phyloP scores from a whole-genome alignment of 2,113 vertebrate genomes.

The Rhynchopsitta pachyrhyncha region DNA sequence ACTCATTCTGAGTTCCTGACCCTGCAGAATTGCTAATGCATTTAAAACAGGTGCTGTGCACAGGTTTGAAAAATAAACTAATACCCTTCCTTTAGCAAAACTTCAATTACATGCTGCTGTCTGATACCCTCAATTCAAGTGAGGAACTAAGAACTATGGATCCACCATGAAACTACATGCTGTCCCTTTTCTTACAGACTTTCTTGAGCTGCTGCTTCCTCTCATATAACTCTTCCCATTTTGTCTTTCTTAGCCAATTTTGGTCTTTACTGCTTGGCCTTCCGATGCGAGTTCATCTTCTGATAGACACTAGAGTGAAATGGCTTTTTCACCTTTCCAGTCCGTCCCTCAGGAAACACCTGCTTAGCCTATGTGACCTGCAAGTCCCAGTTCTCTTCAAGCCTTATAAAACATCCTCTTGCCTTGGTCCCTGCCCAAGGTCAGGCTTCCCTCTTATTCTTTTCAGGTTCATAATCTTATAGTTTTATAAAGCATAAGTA shows the following conservation, averaged over 20 bases:
- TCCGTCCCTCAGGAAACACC: background rate
- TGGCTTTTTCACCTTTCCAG: background rate
- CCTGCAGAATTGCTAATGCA: background rate
- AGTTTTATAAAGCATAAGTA: background rate
- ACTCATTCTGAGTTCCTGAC: background rate
- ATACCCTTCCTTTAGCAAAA: background rate
- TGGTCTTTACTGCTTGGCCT: background rate
- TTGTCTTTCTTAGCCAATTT: background rate
- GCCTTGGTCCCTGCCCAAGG: background rate
- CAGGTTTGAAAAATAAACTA: background rate
- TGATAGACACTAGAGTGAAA: background rate
- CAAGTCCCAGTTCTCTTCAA: background rate
- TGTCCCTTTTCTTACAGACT: background rate
- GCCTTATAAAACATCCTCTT: background rate
- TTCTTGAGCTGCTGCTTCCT: background rate
- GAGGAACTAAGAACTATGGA: background rate
- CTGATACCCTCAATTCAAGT: background rate
- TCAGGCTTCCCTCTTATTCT: background rate
- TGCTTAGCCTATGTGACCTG: background rate
- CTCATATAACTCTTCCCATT: background rate
- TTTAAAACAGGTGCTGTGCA: background rate
- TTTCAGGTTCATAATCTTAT: background rate
- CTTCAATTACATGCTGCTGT: background rate
- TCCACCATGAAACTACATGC: background rate
- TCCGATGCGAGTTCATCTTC: background rate